phyloP scores from a whole-genome alignment of 2,888 invertebrate genomes.

The Panorpa germanica region DNA sequence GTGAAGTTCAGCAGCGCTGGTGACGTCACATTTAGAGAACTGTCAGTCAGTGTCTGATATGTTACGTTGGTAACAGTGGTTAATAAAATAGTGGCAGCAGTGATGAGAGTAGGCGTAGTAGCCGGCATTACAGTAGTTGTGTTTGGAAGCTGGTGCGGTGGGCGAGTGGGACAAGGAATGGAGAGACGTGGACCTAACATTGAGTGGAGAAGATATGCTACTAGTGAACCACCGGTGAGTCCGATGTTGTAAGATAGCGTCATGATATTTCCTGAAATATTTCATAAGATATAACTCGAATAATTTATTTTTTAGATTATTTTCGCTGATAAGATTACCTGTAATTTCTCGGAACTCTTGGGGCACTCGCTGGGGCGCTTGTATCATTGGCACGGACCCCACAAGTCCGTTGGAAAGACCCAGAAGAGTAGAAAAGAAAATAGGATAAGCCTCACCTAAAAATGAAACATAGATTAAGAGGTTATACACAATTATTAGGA shows the following conservation, averaged over 20 bases:
- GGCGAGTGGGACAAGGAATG: conserved; percentile 26
- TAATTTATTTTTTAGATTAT: not conserved
- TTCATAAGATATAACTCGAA: not conserved
- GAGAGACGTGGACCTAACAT: conserved; percentile 34
- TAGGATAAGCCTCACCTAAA: conserved; percentile 41
- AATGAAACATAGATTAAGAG: too few relatives aligned
- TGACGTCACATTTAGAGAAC: too few relatives aligned
- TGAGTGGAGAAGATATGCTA: conserved; percentile 60
- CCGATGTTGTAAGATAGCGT: conserved; percentile 81
- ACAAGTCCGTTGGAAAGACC: conserved; percentile 77
- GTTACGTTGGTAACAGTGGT: too few relatives aligned
- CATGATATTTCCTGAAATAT: conserved; percentile 71
- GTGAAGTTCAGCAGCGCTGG: too few relatives aligned
- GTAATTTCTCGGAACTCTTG: conserved; percentile 75
- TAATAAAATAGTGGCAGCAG: too few relatives aligned
- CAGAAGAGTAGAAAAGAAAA: conserved; percentile 44
- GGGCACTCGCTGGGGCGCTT: conserved; percentile 72
- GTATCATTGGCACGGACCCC: conserved; percentile 84
- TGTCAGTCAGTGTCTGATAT: too few relatives aligned
- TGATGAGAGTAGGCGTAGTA: too few relatives aligned
- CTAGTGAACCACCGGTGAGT: conserved; percentile 61
- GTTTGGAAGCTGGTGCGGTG: too few relatives aligned
- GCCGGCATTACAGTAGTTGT: too few relatives aligned
- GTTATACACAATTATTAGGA: too few relatives aligned
- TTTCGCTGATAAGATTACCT: conserved; percentile 37